Evolutionary conservation across 2,113 vertebrate genomes (phyloP).

Genomic region (Archocentrus centrarchus): DNA sequence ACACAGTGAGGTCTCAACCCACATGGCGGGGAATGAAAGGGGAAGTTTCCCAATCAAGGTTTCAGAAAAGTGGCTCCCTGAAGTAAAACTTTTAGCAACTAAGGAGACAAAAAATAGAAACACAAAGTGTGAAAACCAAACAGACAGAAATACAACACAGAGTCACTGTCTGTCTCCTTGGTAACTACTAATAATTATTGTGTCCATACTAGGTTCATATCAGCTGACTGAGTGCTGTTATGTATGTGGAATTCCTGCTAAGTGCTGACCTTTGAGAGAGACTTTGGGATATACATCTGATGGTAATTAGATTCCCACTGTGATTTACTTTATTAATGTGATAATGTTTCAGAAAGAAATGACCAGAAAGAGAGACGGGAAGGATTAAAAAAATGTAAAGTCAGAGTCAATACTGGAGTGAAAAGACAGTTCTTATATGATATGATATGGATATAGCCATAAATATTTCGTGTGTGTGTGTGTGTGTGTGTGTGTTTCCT

Average conservation of each 20-base stretch:
- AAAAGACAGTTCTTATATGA: not conserved
- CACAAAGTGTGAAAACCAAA: not conserved
- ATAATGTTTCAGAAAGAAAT: not conserved
- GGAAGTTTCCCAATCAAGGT: not conserved
- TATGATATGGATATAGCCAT: not conserved
- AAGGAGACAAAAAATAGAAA: not conserved
- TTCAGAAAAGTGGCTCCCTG: not conserved
- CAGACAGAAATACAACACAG: not conserved
- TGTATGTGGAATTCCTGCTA: constrained; percentile 24
- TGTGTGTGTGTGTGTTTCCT: fast-evolving
- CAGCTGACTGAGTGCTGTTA: not conserved
- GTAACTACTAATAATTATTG: not conserved
- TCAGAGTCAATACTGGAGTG: not conserved
- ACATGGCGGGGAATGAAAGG: not conserved
- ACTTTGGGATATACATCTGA: constrained; percentile 2
- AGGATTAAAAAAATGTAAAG: not conserved
- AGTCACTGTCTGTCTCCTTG: constrained; percentile 12
- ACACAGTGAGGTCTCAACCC: constrained; percentile 4
- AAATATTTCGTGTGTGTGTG: not conserved
- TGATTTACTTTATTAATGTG: constrained; percentile 20
- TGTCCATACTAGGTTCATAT: not conserved
- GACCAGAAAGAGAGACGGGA: not conserved
- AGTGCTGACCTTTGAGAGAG: constrained; percentile 36
- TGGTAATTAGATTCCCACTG: constrained; percentile 9
- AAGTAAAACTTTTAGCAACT: constrained; percentile 39